Percentiles rank a stretch among this genome's conserved stretches.
phyloP scores from a whole-genome alignment of 2,888 invertebrate genomes.

The Pilophorus perplexus region DNA sequence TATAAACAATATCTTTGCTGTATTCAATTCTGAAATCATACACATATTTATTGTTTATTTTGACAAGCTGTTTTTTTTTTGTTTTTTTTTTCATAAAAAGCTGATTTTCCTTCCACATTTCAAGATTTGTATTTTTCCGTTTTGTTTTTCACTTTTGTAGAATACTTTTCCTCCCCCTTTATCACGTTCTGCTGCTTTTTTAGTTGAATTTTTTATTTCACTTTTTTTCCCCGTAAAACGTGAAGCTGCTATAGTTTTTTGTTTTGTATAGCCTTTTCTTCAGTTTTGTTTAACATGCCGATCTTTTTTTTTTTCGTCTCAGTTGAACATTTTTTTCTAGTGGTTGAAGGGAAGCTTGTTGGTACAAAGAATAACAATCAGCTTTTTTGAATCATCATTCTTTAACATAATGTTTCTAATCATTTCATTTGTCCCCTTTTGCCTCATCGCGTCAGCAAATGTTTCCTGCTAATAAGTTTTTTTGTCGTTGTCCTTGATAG shows the following conservation, averaged over 20 bases:
- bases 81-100: neutral
- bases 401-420: slow-evolving; percentile 39
- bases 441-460: neutral
- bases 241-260: neutral
- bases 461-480: too few species aligned
- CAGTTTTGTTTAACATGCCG: neutral
- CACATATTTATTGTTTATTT: neutral
- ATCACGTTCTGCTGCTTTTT: slow-evolving; percentile 9
- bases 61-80: neutral
- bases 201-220: neutral
- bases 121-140: too few species aligned
- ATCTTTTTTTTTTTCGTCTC: neutral
- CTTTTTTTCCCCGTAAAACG: too few species aligned
- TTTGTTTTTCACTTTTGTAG: slow-evolving; percentile 27
- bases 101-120: neutral
- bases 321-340: slow-evolving; percentile 3
- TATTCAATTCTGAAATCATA: too few species aligned
- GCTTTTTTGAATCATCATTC: slow-evolving; percentile 32
- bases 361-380: slow-evolving; percentile 35
- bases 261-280: slow-evolving; percentile 11
- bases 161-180: neutral
- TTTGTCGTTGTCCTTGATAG: too few species aligned
- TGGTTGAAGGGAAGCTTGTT: slow-evolving; percentile 35
- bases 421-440: slow-evolving; percentile 6
- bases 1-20: too few species aligned